These are phyloP conservation scores for Dicrostonyx torquatus DNA, from an alignment of 2,797 vertebrate species.

Conservation along the genomic window DNA sequence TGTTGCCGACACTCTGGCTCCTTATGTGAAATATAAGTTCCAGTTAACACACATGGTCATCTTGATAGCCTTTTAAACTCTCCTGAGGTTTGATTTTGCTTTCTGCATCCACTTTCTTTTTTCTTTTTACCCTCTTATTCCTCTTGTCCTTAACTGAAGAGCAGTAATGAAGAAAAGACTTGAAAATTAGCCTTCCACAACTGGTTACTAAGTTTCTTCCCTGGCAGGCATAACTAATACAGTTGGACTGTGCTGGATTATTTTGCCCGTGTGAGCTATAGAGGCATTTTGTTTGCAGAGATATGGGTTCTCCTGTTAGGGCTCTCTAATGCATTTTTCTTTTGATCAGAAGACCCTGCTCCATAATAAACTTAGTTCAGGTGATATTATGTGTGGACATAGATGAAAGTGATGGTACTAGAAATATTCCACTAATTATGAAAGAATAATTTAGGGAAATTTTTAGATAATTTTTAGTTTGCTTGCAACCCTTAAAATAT, in stretches of 20 bases:
- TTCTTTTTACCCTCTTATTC: not conserved
- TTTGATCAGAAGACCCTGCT: not conserved
- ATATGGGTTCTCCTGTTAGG: not conserved
- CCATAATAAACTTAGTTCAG: not conserved
- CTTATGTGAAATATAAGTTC: not conserved
- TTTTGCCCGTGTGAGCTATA: not conserved
- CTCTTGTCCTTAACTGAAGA: not conserved
- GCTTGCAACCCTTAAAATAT: not conserved
- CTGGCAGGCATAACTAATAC: not conserved
- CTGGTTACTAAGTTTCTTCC: not conserved
- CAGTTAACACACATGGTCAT: not conserved
- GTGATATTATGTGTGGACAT: not conserved
- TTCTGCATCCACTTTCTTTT: not conserved
- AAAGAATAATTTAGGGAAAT: not conserved
- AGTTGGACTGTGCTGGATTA: not conserved
- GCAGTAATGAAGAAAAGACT: not conserved
- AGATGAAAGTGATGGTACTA: not conserved
- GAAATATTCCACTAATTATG: not conserved
- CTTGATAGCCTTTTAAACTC: not conserved
- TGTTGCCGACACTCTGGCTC: not conserved
- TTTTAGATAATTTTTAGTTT: not conserved
- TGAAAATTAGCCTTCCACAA: not conserved
- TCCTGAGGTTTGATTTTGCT: not conserved
- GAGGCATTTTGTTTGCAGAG: not conserved
- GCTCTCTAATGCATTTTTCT: not conserved